Percentiles rank a stretch among this genome's conserved stretches.
phyloP scores from a whole-genome alignment of 2,797 vertebrate genomes.

The Mallotus villosus region DNA sequence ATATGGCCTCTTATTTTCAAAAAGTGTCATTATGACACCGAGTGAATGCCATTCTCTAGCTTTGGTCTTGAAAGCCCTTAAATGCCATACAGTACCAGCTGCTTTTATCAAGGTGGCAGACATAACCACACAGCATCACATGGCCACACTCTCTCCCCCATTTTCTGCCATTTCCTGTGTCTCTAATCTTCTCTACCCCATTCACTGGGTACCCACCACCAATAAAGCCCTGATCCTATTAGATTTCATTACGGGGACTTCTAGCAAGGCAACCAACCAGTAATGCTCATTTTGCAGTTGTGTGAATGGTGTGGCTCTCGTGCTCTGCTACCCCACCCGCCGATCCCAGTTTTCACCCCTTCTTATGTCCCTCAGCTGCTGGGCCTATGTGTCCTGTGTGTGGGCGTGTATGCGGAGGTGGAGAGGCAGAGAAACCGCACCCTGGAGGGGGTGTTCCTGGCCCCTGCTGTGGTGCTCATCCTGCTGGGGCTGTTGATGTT shows the following conservation, averaged over 20 bases:
- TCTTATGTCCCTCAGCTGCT: conserved; percentile 70
- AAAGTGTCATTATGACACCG: not conserved
- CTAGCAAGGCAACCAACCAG: too few relatives aligned
- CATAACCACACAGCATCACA: not conserved
- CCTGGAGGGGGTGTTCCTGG: conserved; percentile 87
- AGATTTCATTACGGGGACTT: too few relatives aligned
- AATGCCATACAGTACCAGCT: not conserved
- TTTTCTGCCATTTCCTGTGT: not conserved
- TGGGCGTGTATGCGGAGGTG: conserved; percentile 88
- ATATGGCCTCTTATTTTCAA: conserved; percentile 9
- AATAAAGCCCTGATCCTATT: too few relatives aligned
- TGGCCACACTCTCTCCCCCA: not conserved
- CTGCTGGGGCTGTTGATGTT: conserved; percentile 88
- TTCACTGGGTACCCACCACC: too few relatives aligned
- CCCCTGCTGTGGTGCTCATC: conserved; percentile 86
- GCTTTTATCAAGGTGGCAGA: not conserved
- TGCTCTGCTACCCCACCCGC: too few relatives aligned
- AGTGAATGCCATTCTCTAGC: not conserved
- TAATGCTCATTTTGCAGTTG: too few relatives aligned
- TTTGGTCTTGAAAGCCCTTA: not conserved
- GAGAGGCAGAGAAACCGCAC: conserved; percentile 88
- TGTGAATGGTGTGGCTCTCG: too few relatives aligned
- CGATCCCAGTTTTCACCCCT: not conserved
- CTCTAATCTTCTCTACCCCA: not conserved
- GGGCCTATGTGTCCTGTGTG: conserved; percentile 82